A percentile compares a stretch with the other conserved stretches of the same genome.
Evolutionary conservation across 2,888 invertebrate species (phyloP).

Genomic region (Drosophila niveifrons): DNA sequence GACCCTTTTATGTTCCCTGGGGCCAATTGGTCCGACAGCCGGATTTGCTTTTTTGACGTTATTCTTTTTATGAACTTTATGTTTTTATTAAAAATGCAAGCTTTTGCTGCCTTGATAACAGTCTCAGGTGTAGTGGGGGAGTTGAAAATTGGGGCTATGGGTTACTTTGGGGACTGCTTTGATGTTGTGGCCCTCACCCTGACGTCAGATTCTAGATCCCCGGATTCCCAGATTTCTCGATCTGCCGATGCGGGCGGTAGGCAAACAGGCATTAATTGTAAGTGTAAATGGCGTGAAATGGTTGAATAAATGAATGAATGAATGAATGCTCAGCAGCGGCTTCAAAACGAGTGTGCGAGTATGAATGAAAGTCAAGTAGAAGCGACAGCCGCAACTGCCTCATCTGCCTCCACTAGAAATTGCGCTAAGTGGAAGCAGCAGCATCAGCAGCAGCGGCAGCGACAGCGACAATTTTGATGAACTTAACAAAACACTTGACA

Average conservation of each 20-base stretch:
- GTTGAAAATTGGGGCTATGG: slow-evolving; percentile 12
- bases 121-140: background rate
- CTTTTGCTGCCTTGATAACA: slow-evolving; percentile 60
- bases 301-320: slow-evolving; percentile 56
- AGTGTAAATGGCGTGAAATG: slow-evolving; percentile 80
- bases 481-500: slow-evolving; percentile 82
- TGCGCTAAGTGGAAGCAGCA: slow-evolving; percentile 67
- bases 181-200: slow-evolving; percentile 43
- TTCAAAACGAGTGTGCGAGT: slow-evolving; percentile 32
- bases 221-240: slow-evolving; percentile 14
- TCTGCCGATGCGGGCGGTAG: slow-evolving; percentile 56
- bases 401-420: slow-evolving; percentile 58
- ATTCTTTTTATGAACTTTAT: slow-evolving; percentile 65
- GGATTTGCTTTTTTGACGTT: slow-evolving; percentile 38
- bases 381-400: slow-evolving; percentile 37
- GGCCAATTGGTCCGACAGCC: slow-evolving; percentile 56
- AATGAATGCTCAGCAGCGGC: slow-evolving; percentile 39
- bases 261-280: slow-evolving; percentile 79
- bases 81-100: slow-evolving; percentile 77
- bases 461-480: slow-evolving; percentile 79
- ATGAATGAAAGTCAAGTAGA: slow-evolving; percentile 71
- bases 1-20: slow-evolving; percentile 67
- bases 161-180: slow-evolving; percentile 45
- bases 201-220: background rate
- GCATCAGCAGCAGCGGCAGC: slow-evolving; percentile 23